Base-by-base conservation (phyloP, 2,797 vertebrate species). In the Pseudochaenichthys georgianus region DNA sequence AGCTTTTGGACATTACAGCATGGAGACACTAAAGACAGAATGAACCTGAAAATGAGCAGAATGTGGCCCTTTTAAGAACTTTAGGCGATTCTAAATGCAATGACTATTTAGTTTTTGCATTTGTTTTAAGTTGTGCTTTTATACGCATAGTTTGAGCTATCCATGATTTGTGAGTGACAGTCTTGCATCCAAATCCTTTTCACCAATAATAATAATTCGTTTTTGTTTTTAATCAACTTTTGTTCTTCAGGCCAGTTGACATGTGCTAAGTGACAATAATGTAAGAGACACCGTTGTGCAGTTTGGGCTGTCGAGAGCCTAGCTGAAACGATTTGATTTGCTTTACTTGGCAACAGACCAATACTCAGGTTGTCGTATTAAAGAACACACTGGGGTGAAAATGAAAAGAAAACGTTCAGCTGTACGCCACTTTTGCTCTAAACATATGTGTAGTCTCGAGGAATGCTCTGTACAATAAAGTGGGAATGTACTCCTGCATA, bases 391-490 rank as follows among this genome's bases (percentile, higher is more conserved):
- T 50, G 17, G 57, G 58, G 53, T 70, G 31, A 62, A 48, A 78
- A n/a, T 54, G 55, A 66, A 55, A 76, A 28, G 28, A 28, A 28
- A 5, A 28, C 13, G 5, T 75, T 77, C 13, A 31, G 28, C 57
- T 57, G 31, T 13, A 3, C 45, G 12, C 51, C 62, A 34, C 21
- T 43, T 75, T 41, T 34, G 5, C 51, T 51, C 38, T 17, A 38
- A 13, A 73, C 8, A 5, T 21, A 63, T 80, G 64, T 55, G 15
- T 9, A 67, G 60, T 52, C 61, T 71, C 65, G 23, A 75, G 60
- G 13, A 75, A 72, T 48, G 57, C 52, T 64, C 58, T 62, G 55
- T 65, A 47, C 47, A 78, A 46, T 86, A 52, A 76, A 77, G 68
- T 46, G 41, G 23, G 19, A 21, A 73, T 65, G 76, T 73, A 63